Evolutionary conservation across 2,113 vertebrate genomes (phyloP).

Genomic region (Macrotis lagotis): DNA sequence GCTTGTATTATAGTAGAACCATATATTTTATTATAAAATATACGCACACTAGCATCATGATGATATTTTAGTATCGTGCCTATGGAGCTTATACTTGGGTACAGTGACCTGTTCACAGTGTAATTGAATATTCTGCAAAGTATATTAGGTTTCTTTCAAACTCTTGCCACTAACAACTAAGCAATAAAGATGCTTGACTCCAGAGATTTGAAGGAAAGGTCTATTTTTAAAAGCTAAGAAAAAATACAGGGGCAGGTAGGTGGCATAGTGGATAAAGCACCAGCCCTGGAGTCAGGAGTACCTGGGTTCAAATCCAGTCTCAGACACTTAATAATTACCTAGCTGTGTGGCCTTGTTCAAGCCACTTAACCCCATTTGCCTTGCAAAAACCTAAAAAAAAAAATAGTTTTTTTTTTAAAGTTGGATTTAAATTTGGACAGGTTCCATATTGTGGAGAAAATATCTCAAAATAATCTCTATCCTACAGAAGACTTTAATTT

Average conservation of each 20-base stretch:
- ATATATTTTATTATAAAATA: neutral
- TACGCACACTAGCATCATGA: neutral
- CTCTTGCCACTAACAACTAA: neutral
- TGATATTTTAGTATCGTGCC: neutral
- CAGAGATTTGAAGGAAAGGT: neutral
- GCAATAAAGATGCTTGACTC: neutral
- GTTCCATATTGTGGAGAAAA: neutral
- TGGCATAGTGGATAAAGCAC: no score
- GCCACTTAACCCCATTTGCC: no score
- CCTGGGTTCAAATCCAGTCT: no score
- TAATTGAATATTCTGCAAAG: neutral
- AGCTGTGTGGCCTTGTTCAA: no score
- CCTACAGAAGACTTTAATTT: slow-evolving; percentile 22
- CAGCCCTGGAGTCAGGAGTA: no score
- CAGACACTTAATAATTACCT: no score
- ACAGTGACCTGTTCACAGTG: neutral
- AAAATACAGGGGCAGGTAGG: no score
- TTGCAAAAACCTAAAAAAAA: slow-evolving; percentile 8
- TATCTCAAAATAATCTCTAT: neutral
- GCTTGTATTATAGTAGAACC: no score
- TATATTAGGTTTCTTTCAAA: neutral
- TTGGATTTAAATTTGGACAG: neutral
- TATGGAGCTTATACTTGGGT: neutral
- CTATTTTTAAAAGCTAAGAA: neutral
- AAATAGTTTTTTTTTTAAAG: neutral